Percentiles rank a stretch among this genome's conserved stretches.
Conservation (phyloP, 2,113 vertebrate genomes). For the Centropristis striata region DNA sequence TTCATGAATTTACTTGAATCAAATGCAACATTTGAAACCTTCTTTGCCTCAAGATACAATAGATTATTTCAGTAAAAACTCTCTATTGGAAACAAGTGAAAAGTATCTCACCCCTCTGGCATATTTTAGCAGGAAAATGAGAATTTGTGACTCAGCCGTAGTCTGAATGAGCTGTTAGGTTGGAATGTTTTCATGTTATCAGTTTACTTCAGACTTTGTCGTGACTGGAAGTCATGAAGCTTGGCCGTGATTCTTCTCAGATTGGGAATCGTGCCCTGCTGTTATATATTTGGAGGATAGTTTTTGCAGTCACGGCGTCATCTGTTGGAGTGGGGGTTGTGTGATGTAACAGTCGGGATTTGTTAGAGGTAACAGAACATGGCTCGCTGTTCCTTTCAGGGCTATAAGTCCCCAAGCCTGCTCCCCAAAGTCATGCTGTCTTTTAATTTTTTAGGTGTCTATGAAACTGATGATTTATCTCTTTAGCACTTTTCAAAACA, state of each 20-base stretch:
- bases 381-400: constrained; percentile 27
- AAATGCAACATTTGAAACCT: constrained; percentile 10
- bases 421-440: constrained; percentile 26
- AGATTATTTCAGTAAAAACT: constrained; percentile 13
- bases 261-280: constrained; percentile 30
- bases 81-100: constrained; percentile 13
- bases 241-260: constrained; percentile 28
- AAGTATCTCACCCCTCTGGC: constrained; percentile 14
- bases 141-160: constrained; percentile 30
- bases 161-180: constrained; percentile 25
- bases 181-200: constrained; percentile 51
- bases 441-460: constrained; percentile 36
- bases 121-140: constrained; percentile 38
- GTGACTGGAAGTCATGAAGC: constrained; percentile 51
- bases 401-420: constrained; percentile 22
- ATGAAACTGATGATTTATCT: neutral
- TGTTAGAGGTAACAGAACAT: constrained; percentile 38
- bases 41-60: neutral
- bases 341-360: constrained; percentile 37
- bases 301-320: constrained; percentile 24
- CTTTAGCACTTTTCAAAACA: too few species aligned
- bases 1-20: neutral
- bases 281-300: constrained; percentile 42
- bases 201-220: constrained; percentile 40
- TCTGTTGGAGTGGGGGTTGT: constrained; percentile 23